Conservation (phyloP, 1,140 invertebrate species). For the Drosophila ogumai region DNA sequence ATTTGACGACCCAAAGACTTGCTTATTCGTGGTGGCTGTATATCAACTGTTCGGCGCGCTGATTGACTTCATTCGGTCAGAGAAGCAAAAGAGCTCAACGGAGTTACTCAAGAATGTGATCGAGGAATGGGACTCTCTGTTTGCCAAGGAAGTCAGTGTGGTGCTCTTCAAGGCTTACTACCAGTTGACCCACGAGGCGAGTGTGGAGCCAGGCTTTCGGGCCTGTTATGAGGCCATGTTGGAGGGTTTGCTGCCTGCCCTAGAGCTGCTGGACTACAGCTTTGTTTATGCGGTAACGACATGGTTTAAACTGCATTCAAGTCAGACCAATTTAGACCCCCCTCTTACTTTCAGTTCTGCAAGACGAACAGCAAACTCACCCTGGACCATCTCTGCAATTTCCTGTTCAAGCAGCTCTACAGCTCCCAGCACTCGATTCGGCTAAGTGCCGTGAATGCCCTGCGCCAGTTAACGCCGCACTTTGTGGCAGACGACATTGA, state of each 20-base stretch:
- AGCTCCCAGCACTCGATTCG: conserved; percentile 56
- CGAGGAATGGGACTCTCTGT: conserved; percentile 88
- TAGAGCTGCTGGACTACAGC: conserved; percentile 69
- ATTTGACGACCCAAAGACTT: conserved; percentile 85
- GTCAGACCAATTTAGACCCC: too few species aligned
- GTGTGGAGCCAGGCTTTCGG: conserved; percentile 47
- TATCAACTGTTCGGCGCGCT: conserved; percentile 86
- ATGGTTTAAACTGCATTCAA: neutral
- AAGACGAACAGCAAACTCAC: conserved; percentile 56
- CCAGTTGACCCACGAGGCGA: conserved; percentile 57
- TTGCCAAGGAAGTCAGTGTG: conserved; percentile 86
- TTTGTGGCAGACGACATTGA: conserved; percentile 78
- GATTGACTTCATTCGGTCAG: conserved; percentile 85
- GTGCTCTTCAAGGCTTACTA: conserved; percentile 86
- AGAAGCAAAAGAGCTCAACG: conserved; percentile 85
- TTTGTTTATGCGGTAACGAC: conserved; percentile 66
- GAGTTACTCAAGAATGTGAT: conserved; percentile 85
- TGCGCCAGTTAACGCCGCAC: conserved; percentile 60
- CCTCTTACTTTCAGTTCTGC: conserved; percentile 54
- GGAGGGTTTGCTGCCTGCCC: conserved; percentile 49
- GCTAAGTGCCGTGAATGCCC: conserved; percentile 50
- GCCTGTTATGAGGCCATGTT: conserved; percentile 51
- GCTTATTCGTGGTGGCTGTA: conserved; percentile 85
- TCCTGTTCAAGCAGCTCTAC: conserved; percentile 71
- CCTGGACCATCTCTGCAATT: conserved; percentile 75